phyloP scores from a whole-genome alignment of 2,797 vertebrate species.

The Phylloscopus collybita region DNA sequence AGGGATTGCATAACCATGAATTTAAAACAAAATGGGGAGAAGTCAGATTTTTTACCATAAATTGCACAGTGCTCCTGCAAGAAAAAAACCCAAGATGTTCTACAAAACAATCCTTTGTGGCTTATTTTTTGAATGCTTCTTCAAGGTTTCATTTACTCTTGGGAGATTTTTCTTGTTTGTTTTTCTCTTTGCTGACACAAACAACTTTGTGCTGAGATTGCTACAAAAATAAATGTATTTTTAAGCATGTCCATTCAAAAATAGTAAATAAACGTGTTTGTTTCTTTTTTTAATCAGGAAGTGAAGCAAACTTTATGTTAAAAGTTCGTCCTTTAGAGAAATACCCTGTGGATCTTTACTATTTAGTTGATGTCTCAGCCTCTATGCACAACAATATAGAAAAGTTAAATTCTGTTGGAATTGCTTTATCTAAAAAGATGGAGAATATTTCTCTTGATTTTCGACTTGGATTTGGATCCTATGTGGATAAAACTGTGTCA shows the following conservation, averaged over 20 bases:
- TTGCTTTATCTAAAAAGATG: slow-evolving; percentile 92
- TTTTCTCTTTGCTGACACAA: slow-evolving; percentile 15
- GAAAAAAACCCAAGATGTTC: not conserved
- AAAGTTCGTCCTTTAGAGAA: slow-evolving; percentile 88
- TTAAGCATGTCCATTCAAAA: slow-evolving; percentile 16
- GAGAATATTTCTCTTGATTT: slow-evolving; percentile 89
- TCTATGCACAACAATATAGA: slow-evolving; percentile 97
- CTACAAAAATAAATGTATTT: slow-evolving; percentile 4
- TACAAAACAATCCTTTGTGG: not conserved
- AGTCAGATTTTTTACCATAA: slow-evolving; percentile 11
- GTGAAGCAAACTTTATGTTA: slow-evolving; percentile 86
- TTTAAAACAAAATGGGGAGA: slow-evolving; percentile 16
- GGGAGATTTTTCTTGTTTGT: slow-evolving; percentile 20
- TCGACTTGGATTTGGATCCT: slow-evolving; percentile 94
- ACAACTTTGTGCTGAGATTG: not conserved
- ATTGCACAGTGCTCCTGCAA: not conserved
- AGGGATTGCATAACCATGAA: slow-evolving; percentile 19
- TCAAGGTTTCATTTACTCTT: not conserved
- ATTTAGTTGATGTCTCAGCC: slow-evolving; percentile 95
- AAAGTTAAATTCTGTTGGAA: slow-evolving; percentile 91
- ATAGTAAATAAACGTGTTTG: slow-evolving; percentile 3
- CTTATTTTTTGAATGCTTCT: not conserved
- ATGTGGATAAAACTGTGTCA: slow-evolving; percentile 98
- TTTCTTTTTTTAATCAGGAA: slow-evolving; percentile 79
- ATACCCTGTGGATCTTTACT: slow-evolving; percentile 97